These are phyloP conservation scores for Pluvianellus socialis DNA, from an alignment of 2,113 vertebrate genomes.

Conservation along the genomic window DNA sequence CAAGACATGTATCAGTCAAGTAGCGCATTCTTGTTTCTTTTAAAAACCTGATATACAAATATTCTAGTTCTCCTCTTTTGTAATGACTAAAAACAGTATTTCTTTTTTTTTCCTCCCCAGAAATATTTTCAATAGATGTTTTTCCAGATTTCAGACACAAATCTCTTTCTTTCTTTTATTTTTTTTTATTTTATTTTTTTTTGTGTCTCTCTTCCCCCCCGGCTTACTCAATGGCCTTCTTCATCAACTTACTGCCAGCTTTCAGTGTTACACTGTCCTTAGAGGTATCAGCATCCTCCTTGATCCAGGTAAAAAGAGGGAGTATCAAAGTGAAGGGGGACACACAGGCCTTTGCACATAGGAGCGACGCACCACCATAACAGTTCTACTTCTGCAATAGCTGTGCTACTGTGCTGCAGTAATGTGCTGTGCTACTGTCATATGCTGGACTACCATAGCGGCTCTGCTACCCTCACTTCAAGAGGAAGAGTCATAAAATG, in stretches of 20 bases:
- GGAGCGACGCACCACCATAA: background rate
- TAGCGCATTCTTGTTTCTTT: background rate
- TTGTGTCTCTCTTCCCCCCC: background rate
- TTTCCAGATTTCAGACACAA: background rate
- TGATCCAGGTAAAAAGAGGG: background rate
- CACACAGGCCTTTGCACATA: background rate
- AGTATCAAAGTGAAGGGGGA: background rate
- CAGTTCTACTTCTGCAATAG: background rate
- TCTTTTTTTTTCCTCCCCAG: accelerated
- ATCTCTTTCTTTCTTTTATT: too few species aligned
- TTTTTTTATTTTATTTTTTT: background rate
- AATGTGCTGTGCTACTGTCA: background rate
- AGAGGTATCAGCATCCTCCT: background rate
- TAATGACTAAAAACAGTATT: background rate
- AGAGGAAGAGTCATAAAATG: constrained; percentile 44
- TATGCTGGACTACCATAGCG: constrained; percentile 1
- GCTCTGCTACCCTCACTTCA: constrained; percentile 27
- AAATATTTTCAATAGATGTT: background rate
- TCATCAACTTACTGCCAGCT: background rate
- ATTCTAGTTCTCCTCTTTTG: background rate
- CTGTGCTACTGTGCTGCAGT: background rate
- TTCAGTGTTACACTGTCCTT: background rate
- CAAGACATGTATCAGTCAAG: background rate
- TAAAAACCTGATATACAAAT: background rate
- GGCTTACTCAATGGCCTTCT: background rate